These are phyloP conservation scores for Sebastiscus albofasciatus DNA, from an alignment of 2,797 vertebrate species.

Conservation along the genomic window DNA sequence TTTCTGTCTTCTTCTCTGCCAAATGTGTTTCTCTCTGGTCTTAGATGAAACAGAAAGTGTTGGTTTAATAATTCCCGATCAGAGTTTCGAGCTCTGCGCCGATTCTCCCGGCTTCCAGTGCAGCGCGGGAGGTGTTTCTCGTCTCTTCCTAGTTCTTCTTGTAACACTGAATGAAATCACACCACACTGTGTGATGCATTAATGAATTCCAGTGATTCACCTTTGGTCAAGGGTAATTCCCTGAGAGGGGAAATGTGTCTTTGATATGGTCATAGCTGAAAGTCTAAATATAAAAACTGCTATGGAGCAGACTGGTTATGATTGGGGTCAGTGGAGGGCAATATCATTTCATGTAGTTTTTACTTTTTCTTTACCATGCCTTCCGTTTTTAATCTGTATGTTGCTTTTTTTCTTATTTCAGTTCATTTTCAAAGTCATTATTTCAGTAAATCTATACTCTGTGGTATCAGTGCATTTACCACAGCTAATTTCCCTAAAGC, in stretches of 20 bases:
- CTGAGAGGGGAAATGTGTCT: background rate
- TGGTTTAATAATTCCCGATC: conserved; percentile 72
- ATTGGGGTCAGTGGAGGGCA: background rate
- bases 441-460: background rate
- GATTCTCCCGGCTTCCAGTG: conserved; percentile 29
- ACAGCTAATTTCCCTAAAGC: background rate
- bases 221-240: conserved; percentile 5
- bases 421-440: background rate
- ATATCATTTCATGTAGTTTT: background rate
- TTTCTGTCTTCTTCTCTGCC: conserved; percentile 41
- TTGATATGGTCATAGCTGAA: conserved; percentile 13
- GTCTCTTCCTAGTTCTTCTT: background rate
- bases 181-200: conserved; percentile 21
- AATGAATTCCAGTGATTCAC: conserved; percentile 35
- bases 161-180: conserved; percentile 11
- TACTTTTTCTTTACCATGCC: background rate
- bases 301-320: background rate
- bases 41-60: conserved; percentile 74
- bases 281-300: background rate
- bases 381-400: background rate
- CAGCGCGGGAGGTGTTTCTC: conserved; percentile 19
- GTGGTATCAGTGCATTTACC: background rate
- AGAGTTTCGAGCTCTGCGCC: conserved; percentile 46
- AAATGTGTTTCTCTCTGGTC: conserved; percentile 72
- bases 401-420: background rate